phyloP scores from a whole-genome alignment of 2,797 vertebrate species.

The Potorous gilbertii region DNA sequence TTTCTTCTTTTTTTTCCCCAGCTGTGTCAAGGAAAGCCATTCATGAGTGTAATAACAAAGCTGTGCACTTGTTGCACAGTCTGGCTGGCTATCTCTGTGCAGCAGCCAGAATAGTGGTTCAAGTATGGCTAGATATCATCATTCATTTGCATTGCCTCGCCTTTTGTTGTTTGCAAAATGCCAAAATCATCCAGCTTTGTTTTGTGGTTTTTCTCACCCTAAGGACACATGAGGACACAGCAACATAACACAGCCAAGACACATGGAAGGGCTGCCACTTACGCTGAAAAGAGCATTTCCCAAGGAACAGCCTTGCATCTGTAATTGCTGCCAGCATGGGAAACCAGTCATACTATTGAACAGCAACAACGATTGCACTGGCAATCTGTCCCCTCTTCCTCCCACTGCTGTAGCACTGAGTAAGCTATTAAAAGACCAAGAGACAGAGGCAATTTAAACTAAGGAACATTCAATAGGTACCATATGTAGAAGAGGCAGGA shows the following conservation, averaged over 20 bases:
- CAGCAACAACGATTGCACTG: slow-evolving; percentile 21
- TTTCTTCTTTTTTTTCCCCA: not conserved
- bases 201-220: slow-evolving; percentile 49
- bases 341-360: slow-evolving; percentile 61
- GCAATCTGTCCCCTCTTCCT: slow-evolving; percentile 42
- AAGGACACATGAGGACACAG: slow-evolving; percentile 61
- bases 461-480: slow-evolving; percentile 6
- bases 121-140: slow-evolving; percentile 22
- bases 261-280: slow-evolving; percentile 64
- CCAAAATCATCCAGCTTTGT: slow-evolving; percentile 70
- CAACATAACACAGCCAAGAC: slow-evolving; percentile 56
- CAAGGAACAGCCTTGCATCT: slow-evolving; percentile 60
- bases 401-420: slow-evolving; percentile 6
- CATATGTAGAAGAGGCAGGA: slow-evolving; percentile 35
- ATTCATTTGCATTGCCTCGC: slow-evolving; percentile 63
- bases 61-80: not conserved
- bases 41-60: slow-evolving; percentile 43
- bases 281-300: slow-evolving; percentile 50
- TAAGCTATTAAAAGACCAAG: not conserved
- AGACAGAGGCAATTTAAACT: slow-evolving; percentile 7
- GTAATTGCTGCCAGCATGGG: slow-evolving; percentile 67
- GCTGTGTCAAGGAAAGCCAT: slow-evolving; percentile 32
- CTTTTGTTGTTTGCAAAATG: slow-evolving; percentile 49
- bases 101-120: slow-evolving; percentile 32
- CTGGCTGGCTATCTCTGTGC: slow-evolving; percentile 43